Base-by-base conservation (phyloP, 1,140 invertebrate species). In the Cydia amplana region DNA sequence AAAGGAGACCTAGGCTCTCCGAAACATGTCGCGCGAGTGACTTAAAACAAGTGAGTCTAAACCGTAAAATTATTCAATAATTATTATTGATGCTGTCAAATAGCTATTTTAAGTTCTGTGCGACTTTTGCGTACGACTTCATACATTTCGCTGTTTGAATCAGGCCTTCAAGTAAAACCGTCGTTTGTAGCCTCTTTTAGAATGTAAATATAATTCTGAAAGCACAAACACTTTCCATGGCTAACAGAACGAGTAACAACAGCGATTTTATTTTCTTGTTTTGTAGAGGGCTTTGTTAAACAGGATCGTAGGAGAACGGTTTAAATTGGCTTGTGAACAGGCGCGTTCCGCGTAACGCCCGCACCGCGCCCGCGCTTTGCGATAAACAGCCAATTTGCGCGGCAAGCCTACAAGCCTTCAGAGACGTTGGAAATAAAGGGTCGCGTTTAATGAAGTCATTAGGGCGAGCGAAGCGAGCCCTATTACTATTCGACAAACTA, bases 301-400 rank as follows among this genome's bases (percentile, higher is more conserved):
- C 74, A 76, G 72, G 76, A n/a, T 64, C 79, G 78, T 73, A 73
- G 74, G 65, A 80, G 79, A 84, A 83, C 72, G 79, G 65, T 83
- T 89, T 83, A 85, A 87, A 90, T 88, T 89, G 83, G 81, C 77
- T 88, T 78, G 78, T 82, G 83, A 89, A 89, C 78, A 78, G 79
- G 80, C 73, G 84, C 79, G 78, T 85, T 86, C 79, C 79, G 80
- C 82, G 82, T 89, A 82, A 87, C 79, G 80, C 79, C 77, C 74
- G 83, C 74, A 72, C 81, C 67, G 74, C 76, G 80, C 79, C 77
- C 74, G 83, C 74, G 74, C 81, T 64, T 70, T 76, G 80, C 85
- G 74, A 82, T 89, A 91, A 89, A 91, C 85, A 86, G 82, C 77
- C 88, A 89, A 88, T 91, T 89, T 88, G 78, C 77, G 75, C 74